These are phyloP conservation scores for Lampropteryx suffumata DNA, from an alignment of 2,888 invertebrate genomes.

Conservation along the genomic window DNA sequence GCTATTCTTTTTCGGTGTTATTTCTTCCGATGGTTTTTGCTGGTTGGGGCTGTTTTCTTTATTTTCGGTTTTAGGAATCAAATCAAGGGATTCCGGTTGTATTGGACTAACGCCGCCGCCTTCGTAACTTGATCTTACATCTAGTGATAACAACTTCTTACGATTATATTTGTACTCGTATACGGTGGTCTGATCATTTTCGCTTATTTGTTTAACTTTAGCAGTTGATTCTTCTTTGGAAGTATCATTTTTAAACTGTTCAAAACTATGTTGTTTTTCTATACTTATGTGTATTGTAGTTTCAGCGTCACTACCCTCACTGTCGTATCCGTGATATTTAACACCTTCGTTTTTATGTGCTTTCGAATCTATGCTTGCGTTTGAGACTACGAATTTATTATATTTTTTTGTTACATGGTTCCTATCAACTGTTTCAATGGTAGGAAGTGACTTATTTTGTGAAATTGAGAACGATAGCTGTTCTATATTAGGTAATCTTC, in stretches of 20 bases:
- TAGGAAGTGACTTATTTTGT: conserved; percentile 41
- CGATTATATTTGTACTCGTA: conserved; percentile 36
- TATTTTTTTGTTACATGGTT: conserved; percentile 12
- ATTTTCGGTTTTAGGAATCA: conserved; percentile 23
- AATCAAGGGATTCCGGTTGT: conserved; percentile 38
- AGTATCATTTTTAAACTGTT: conserved; percentile 32
- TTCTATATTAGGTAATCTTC: conserved; percentile 46
- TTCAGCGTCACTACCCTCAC: conserved; percentile 77
- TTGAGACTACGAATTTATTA: background rate
- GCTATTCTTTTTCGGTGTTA: conserved; percentile 18
- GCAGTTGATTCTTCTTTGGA: conserved; percentile 28
- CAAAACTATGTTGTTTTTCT: conserved; percentile 55
- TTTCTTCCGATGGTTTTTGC: conserved; percentile 3
- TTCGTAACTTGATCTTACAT: conserved; percentile 58
- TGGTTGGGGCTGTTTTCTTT: conserved; percentile 21
- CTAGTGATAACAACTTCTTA: conserved; percentile 59
- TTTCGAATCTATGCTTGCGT: conserved; percentile 5
- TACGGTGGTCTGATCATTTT: conserved; percentile 21
- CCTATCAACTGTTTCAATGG: conserved; percentile 35
- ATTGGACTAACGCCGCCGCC: conserved; percentile 26
- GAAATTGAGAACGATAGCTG: conserved; percentile 30
- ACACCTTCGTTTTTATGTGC: conserved; percentile 35
- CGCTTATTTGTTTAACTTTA: conserved; percentile 21
- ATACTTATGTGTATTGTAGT: conserved; percentile 76
- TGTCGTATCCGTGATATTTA: conserved; percentile 79